A percentile compares a stretch with the other conserved stretches of the same genome.
These are phyloP conservation scores for Tanytarsus gracilentus DNA, from an alignment of 2,888 invertebrate genomes.

Conservation along the genomic window DNA sequence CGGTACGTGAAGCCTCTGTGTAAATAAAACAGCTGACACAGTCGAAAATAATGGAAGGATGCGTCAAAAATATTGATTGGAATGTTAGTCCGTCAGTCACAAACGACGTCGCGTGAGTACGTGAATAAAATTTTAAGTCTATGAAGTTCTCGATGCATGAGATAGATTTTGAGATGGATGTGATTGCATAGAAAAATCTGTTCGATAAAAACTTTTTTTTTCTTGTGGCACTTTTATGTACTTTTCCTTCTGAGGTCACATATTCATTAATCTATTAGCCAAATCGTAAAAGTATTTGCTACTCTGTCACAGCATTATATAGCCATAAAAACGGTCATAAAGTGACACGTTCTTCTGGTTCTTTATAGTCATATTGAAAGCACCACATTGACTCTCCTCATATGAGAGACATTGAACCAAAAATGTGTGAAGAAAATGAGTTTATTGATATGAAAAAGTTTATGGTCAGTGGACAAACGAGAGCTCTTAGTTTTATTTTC, in stretches of 20 bases:
- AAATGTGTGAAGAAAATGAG: neutral
- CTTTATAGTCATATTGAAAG: neutral
- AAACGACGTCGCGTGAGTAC: neutral
- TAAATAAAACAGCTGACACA: conserved; percentile 3
- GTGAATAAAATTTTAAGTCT: neutral
- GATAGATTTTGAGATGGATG: too few species aligned
- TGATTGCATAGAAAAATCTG: too few species aligned
- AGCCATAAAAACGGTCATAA: conserved; percentile 23
- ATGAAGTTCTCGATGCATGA: neutral
- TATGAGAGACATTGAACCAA: neutral
- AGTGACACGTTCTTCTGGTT: conserved; percentile 15
- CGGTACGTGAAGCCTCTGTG: neutral
- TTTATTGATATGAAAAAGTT: neutral
- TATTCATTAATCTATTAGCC: conserved; percentile 27
- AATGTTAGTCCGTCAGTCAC: neutral
- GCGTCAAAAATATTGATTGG: conserved; percentile 8
- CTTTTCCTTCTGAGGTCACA: conserved; percentile 1
- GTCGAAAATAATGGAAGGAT: neutral
- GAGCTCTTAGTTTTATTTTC: too few species aligned
- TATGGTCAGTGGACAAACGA: neutral
- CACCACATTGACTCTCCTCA: neutral
- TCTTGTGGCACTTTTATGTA: neutral
- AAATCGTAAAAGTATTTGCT: conserved; percentile 18
- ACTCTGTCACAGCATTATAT: conserved; percentile 22
- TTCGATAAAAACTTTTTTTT: too few species aligned